A percentile compares a stretch with the other conserved stretches of the same genome.
Conservation (phyloP, 1,140 invertebrate species). For the Trichoplusia ni region DNA sequence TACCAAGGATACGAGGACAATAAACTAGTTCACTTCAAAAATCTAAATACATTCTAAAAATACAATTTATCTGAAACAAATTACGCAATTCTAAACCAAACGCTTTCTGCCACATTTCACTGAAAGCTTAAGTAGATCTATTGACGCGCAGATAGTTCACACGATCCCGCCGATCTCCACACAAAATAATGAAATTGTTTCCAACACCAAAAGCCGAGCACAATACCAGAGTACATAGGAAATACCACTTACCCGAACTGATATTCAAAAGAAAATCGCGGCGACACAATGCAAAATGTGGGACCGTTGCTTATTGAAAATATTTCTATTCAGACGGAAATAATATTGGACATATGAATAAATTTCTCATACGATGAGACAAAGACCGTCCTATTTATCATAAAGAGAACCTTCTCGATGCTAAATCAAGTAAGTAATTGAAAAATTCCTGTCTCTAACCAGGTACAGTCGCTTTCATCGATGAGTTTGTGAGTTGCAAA, state of each 20-base stretch:
- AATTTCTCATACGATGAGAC: constrained; percentile 43
- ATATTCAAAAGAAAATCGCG: constrained; percentile 46
- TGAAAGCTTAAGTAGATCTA: constrained; percentile 8
- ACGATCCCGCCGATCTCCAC: constrained; percentile 9
- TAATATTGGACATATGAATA: constrained; percentile 62
- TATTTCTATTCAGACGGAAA: constrained; percentile 63
- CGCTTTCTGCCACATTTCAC: neutral
- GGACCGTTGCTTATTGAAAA: constrained; percentile 62
- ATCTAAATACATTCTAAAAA: too few relatives aligned
- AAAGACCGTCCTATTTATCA: constrained; percentile 25
- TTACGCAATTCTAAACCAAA: too few relatives aligned
- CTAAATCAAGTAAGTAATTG: constrained; percentile 54
- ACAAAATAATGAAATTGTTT: constrained; percentile 30
- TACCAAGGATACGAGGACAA: too few relatives aligned
- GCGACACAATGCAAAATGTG: constrained; percentile 51
- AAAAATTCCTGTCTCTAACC: constrained; percentile 36
- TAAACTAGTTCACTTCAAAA: too few relatives aligned
- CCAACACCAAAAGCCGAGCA: constrained; percentile 22
- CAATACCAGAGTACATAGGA: constrained; percentile 11
- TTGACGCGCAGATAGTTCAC: neutral
- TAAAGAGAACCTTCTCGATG: too few relatives aligned
- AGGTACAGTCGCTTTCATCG: neutral
- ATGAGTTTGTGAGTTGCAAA: neutral
- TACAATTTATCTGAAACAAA: too few relatives aligned
- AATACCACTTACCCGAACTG: constrained; percentile 26